These are phyloP conservation scores for Macrochelys suwanniensis DNA, from an alignment of 2,797 vertebrate genomes.

Conservation along the genomic window DNA sequence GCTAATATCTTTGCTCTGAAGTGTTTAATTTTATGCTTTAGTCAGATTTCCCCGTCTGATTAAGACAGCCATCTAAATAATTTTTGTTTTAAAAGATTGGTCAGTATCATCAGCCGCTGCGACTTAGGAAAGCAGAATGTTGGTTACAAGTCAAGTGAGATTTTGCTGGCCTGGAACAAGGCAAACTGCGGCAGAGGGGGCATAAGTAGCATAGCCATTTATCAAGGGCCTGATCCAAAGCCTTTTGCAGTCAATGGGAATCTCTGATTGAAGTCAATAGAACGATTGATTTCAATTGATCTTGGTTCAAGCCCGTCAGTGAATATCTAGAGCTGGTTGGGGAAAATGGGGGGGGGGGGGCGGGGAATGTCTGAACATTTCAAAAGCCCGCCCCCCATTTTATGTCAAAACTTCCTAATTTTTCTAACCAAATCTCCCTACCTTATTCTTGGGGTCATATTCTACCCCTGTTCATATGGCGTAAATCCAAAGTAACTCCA, in stretches of 20 bases:
- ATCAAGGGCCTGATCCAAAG: background rate
- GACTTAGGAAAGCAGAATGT: background rate
- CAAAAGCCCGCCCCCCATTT: rapidly evolving
- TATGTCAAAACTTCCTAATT: background rate
- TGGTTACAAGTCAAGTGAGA: rapidly evolving
- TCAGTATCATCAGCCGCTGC: background rate
- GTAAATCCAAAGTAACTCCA: background rate
- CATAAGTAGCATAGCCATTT: background rate
- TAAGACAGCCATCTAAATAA: conserved; percentile 45
- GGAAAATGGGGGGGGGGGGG: rapidly evolving
- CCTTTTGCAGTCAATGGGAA: rapidly evolving
- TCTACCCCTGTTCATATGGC: background rate
- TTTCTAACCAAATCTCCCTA: background rate
- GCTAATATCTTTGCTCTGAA: conserved; percentile 56
- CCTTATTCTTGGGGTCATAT: background rate
- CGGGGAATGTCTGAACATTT: rapidly evolving
- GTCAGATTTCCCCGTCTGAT: conserved; percentile 31
- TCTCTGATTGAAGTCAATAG: background rate
- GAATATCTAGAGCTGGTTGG: background rate
- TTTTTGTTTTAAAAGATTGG: background rate
- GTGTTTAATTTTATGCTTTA: conserved; percentile 52
- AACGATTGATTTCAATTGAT: background rate
- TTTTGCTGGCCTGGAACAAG: background rate
- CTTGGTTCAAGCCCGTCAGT: rapidly evolving
- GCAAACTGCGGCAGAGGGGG: rapidly evolving